Base-by-base conservation (phyloP, 2,888 invertebrate species). In the Thymelicus acteon region DNA sequence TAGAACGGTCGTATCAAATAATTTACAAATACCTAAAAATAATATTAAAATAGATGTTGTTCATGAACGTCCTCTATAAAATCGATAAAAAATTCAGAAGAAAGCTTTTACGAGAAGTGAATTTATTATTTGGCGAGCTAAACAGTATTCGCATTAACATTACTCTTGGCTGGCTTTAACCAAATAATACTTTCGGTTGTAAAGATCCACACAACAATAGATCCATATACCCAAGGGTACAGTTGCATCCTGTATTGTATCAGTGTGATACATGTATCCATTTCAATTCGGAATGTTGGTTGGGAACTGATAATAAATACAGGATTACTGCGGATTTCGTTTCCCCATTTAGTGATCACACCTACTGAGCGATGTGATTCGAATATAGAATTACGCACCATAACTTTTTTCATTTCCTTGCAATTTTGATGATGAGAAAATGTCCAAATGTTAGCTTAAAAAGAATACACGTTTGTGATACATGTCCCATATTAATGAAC, bases 121-220 rank as follows among this genome's bases (percentile, higher is more conserved):
- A 52, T 52, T 24, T 52, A 47, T 60, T 52, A 65, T 65, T 58
- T 64, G 64, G 64, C 19, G 19, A 47, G 44, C 49, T 64, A 12
- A 67, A 62, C 7, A 2, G 19, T 49, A 62, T 58, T 62, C 62
- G 67, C 65, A 68, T 60, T 65, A 47, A 40, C 68, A 61, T 44
- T 63, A 63, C 60, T 69, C 63, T 73, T 64, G 69, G 62, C 44
- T 54, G 57, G 57, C 65, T 57, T 39, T 24, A 44, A 57, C 57
- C 57, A 48, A 39, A 63, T 63, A 31, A 48, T 39, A 54, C 40
- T 48, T 63, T 69, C n/a, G 12, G 57, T 69, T 15, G 44, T 40
- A 65, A 65, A 57, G 40, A 54, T 57, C 24, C 44, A 65, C 52
- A 40, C 48, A 47, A 40, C 31, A 58, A 47, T 66, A 61, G 44